These are phyloP conservation scores for Phyllopteryx taeniolatus DNA, from an alignment of 2,113 vertebrate genomes.

Conservation along the genomic window DNA sequence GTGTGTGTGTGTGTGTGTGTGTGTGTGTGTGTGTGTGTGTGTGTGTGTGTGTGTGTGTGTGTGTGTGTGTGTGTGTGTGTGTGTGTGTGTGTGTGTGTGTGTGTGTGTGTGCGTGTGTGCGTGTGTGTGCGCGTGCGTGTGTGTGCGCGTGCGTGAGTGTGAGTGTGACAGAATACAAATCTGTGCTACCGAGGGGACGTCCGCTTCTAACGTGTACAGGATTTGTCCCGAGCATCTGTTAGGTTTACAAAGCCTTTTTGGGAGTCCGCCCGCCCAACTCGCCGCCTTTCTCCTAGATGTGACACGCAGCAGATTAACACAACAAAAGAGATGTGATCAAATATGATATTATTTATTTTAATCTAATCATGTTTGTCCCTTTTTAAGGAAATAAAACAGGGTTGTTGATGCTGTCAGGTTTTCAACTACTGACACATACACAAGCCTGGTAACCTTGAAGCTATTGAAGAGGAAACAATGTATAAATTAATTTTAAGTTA, in stretches of 20 bases:
- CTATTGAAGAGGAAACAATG: slow-evolving; percentile 39
- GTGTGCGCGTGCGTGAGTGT: slow-evolving; percentile 14
- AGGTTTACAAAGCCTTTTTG: slow-evolving; percentile 56
- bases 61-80: too few species aligned
- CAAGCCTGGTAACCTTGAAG: slow-evolving; percentile 44
- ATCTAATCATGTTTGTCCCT: slow-evolving; percentile 40
- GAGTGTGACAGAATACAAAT: slow-evolving; percentile 60
- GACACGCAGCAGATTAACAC: slow-evolving; percentile 34
- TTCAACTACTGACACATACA: slow-evolving; percentile 31
- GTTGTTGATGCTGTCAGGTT: slow-evolving; percentile 17
- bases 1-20: not conserved
- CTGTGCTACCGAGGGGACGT: slow-evolving; percentile 5
- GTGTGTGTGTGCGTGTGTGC: too few species aligned
- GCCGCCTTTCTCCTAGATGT: slow-evolving; percentile 56
- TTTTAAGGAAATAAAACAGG: slow-evolving; percentile 25
- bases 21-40: too few species aligned
- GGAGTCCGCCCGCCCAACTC: slow-evolving; percentile 17
- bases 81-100: too few species aligned
- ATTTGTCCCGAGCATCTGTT: slow-evolving; percentile 34
- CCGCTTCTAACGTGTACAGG: slow-evolving; percentile 59
- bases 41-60: too few species aligned
- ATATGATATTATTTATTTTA: slow-evolving; percentile 63
- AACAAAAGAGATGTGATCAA: slow-evolving; percentile 44
- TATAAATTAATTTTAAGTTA: slow-evolving; percentile 5
- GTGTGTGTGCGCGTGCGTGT: too few species aligned